A percentile compares a stretch with the other conserved stretches of the same genome.
phyloP scores from a whole-genome alignment of 1,140 invertebrate species.

The Papilio helenus region DNA sequence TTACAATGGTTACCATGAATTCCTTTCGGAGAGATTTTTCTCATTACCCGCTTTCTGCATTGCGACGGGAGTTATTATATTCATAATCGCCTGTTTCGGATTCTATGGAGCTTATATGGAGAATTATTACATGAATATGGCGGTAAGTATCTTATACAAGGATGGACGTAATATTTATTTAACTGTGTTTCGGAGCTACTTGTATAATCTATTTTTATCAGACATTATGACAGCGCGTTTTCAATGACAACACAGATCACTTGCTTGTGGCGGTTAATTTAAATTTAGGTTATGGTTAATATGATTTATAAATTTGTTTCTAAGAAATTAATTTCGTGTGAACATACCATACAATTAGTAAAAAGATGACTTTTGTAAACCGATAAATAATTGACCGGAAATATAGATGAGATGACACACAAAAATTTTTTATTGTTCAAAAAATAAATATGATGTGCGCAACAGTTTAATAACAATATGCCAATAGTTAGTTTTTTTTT shows the following conservation, averaged over 20 bases:
- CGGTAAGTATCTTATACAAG: slow-evolving; percentile 81
- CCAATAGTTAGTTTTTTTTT: too few species aligned
- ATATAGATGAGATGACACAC: too few species aligned
- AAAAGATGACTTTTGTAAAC: neutral
- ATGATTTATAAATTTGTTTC: neutral
- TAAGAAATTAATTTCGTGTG: neutral
- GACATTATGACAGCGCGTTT: slow-evolving; percentile 18
- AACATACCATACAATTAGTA: neutral
- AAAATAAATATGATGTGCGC: too few species aligned
- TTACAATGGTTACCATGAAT: slow-evolving; percentile 86
- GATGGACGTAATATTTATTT: slow-evolving; percentile 10
- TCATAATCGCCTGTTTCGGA: slow-evolving; percentile 92
- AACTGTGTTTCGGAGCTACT: slow-evolving; percentile 14
- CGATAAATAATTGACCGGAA: neutral
- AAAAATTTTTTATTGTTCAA: too few species aligned
- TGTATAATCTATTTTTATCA: slow-evolving; percentile 33
- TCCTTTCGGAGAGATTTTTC: slow-evolving; percentile 83
- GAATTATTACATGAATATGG: slow-evolving; percentile 91
- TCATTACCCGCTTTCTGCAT: slow-evolving; percentile 90
- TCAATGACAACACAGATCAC: slow-evolving; percentile 22
- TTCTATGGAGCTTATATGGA: slow-evolving; percentile 94
- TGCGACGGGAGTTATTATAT: slow-evolving; percentile 90
- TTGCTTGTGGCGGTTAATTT: neutral
- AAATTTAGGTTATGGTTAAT: neutral
- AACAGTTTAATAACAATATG: too few species aligned